These are phyloP conservation scores for Eriosoma lanigerum DNA, from an alignment of 1,140 invertebrate genomes.

Conservation along the genomic window DNA sequence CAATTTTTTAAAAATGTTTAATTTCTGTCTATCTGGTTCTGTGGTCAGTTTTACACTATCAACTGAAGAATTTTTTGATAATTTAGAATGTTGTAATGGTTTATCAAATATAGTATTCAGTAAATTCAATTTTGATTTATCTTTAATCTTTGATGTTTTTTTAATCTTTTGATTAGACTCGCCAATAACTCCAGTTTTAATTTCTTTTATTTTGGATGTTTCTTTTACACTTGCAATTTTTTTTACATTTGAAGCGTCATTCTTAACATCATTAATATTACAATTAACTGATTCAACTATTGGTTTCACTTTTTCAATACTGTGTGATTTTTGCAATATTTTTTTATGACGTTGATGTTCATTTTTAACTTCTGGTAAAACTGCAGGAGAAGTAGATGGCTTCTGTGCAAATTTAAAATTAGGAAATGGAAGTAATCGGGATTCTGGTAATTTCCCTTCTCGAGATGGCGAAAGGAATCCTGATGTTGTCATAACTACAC, in stretches of 20 bases:
- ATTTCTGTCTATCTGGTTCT: slow-evolving; percentile 78
- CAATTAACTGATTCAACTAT: background rate
- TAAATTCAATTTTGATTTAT: slow-evolving; percentile 25
- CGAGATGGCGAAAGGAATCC: slow-evolving; percentile 88
- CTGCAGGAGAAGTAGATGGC: background rate
- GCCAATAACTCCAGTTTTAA: background rate
- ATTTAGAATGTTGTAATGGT: background rate
- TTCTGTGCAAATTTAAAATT: background rate
- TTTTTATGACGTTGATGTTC: slow-evolving; percentile 14
- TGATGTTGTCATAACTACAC: slow-evolving; percentile 92
- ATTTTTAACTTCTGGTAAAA: slow-evolving; percentile 21
- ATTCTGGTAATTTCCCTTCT: slow-evolving; percentile 88
- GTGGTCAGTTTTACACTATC: slow-evolving; percentile 69
- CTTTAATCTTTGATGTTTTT: slow-evolving; percentile 16
- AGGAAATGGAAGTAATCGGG: slow-evolving; percentile 63
- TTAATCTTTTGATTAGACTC: slow-evolving; percentile 15
- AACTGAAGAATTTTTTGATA: background rate
- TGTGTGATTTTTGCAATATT: background rate
- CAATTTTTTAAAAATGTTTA: slow-evolving; percentile 85
- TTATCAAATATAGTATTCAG: slow-evolving; percentile 44
- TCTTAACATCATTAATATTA: background rate
- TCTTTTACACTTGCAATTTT: slow-evolving; percentile 5
- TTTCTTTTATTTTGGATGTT: background rate
- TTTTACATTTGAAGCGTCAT: background rate
- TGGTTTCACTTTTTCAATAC: slow-evolving; percentile 9